A percentile compares a stretch with the other conserved stretches of the same genome.
These are phyloP conservation scores for Dione vanillae DNA, from an alignment of 2,888 invertebrate genomes.

Conservation along the genomic window DNA sequence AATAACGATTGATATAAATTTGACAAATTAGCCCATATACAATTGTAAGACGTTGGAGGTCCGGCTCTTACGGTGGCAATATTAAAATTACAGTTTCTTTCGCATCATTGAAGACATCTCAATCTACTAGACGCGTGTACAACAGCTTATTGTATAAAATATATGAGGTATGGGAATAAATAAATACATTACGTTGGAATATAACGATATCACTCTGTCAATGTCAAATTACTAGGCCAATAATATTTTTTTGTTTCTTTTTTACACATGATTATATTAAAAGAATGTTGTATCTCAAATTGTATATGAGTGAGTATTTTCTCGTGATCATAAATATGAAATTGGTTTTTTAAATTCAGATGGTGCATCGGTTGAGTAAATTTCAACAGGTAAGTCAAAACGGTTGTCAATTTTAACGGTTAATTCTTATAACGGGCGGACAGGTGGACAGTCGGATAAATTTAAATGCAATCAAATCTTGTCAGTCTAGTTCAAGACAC, in stretches of 20 bases:
- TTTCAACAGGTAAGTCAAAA: slow-evolving; percentile 55
- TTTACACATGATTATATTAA: slow-evolving; percentile 5
- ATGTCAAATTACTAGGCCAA: slow-evolving; percentile 25
- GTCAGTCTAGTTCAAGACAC: slow-evolving; percentile 46
- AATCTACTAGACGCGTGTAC: slow-evolving; percentile 28
- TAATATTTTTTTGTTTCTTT: slow-evolving; percentile 18
- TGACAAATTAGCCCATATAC: slow-evolving; percentile 64
- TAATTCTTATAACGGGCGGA: slow-evolving; percentile 47
- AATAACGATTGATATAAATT: slow-evolving; percentile 64
- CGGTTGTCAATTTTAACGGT: slow-evolving; percentile 56
- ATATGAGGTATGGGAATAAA: slow-evolving; percentile 5
- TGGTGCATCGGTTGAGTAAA: slow-evolving; percentile 42
- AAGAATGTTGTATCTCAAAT: slow-evolving; percentile 19
- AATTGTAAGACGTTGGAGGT: slow-evolving; percentile 68
- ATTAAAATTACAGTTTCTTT: slow-evolving; percentile 50
- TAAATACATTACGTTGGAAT: slow-evolving; percentile 19
- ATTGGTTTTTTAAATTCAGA: slow-evolving; percentile 39
- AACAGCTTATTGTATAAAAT: slow-evolving; percentile 11
- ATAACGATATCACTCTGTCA: slow-evolving; percentile 9
- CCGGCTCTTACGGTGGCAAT: slow-evolving; percentile 46
- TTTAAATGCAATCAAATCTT: slow-evolving; percentile 49
- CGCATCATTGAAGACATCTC: slow-evolving; percentile 27
- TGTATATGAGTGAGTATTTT: slow-evolving; percentile 49
- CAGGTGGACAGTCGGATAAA: slow-evolving; percentile 49
- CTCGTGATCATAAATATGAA: slow-evolving; percentile 41